A percentile compares a stretch with the other conserved stretches of the same genome.
These are phyloP conservation scores for Caloenas nicobarica DNA, from an alignment of 2,113 vertebrate genomes.

Conservation along the genomic window DNA sequence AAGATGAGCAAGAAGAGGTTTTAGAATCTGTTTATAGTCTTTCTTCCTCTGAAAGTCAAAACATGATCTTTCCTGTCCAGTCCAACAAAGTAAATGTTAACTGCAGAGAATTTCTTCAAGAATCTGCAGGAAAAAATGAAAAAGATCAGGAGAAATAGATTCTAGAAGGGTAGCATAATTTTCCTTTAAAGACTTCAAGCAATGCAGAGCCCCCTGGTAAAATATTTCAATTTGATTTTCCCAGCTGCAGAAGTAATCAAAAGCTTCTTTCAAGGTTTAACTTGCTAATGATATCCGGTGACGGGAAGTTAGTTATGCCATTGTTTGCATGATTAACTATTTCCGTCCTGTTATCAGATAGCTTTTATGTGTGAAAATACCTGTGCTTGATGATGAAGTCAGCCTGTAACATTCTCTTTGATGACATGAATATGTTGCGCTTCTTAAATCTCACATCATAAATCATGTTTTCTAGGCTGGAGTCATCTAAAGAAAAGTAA, in stretches of 20 bases:
- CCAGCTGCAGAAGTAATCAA: slow-evolving; percentile 55
- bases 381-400: not conserved
- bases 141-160: not conserved
- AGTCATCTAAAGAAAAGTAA: not conserved
- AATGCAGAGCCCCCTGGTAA: slow-evolving; percentile 24
- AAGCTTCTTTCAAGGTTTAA: slow-evolving; percentile 60
- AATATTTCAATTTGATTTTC: slow-evolving; percentile 55
- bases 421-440: not conserved
- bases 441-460: slow-evolving; percentile 1
- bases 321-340: slow-evolving; percentile 60
- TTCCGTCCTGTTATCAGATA: slow-evolving; percentile 29
- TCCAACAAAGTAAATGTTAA: not conserved
- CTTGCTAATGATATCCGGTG: slow-evolving; percentile 61
- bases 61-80: not conserved
- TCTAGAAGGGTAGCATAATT: not conserved
- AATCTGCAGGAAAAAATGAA: not conserved
- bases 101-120: not conserved
- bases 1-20: not conserved
- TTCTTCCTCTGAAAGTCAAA: not conserved
- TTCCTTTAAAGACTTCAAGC: slow-evolving; percentile 34
- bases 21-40: not conserved
- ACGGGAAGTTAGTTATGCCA: slow-evolving; percentile 47
- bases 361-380: slow-evolving; percentile 46
- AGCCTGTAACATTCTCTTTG: slow-evolving; percentile 13
- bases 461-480: slow-evolving; percentile 12